phyloP scores from a whole-genome alignment of 1,140 invertebrate genomes.

The Carcinoscorpius rotundicauda region DNA sequence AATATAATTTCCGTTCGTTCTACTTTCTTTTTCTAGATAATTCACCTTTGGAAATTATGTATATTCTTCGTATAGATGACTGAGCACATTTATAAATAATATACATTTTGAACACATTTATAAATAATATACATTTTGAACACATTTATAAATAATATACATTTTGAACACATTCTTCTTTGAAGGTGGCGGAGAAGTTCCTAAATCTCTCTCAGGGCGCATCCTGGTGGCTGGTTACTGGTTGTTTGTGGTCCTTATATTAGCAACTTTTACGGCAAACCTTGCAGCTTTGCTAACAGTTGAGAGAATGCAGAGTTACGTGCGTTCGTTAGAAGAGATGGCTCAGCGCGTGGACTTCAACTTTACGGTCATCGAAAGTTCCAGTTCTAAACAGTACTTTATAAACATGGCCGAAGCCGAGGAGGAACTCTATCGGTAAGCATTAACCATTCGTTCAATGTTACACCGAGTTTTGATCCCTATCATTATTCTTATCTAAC shows the following conservation, averaged over 20 bases:
- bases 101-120: too few species aligned
- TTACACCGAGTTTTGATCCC: too few species aligned
- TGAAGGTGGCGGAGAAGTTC: slow-evolving; percentile 37
- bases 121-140: too few species aligned
- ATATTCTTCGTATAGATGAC: too few species aligned
- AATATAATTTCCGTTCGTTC: too few species aligned
- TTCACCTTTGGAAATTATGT: too few species aligned
- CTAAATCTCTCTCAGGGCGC: slow-evolving; percentile 67
- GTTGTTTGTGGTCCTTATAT: slow-evolving; percentile 83
- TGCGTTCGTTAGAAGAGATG: slow-evolving; percentile 74
- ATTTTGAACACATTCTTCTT: background rate
- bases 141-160: too few species aligned
- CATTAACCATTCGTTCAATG: slow-evolving; percentile 14
- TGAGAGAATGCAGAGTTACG: slow-evolving; percentile 84
- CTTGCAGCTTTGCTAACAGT: slow-evolving; percentile 92
- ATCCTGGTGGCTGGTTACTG: slow-evolving; percentile 81
- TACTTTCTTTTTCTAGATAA: too few species aligned
- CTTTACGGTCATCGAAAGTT: slow-evolving; percentile 74
- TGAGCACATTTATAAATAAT: too few species aligned
- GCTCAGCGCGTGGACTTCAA: slow-evolving; percentile 76
- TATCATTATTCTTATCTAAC: too few species aligned
- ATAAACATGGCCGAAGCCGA: slow-evolving; percentile 83
- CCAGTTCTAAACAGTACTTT: slow-evolving; percentile 70
- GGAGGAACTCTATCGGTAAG: slow-evolving; percentile 67
- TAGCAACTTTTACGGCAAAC: slow-evolving; percentile 93